Conservation (phyloP, 1,140 invertebrate genomes). For the Pseudomyrmex pallidus region DNA sequence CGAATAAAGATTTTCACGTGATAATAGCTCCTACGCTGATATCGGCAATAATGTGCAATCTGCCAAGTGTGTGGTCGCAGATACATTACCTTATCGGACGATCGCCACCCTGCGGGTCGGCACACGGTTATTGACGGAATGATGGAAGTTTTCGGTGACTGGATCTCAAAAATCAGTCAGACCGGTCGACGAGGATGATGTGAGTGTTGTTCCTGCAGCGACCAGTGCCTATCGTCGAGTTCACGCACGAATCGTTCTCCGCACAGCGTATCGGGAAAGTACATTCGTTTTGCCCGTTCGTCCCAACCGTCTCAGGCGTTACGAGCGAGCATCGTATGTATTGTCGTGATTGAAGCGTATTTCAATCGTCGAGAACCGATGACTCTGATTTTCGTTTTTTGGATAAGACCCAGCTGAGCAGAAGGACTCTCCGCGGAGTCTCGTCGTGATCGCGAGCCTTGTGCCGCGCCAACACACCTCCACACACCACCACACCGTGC, state of each 20-base stretch:
- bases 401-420: too few relatives aligned
- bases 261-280: slow-evolving; percentile 67
- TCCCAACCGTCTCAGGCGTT: slow-evolving; percentile 18
- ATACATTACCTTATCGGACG: slow-evolving; percentile 81
- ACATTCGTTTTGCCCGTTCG: slow-evolving; percentile 77
- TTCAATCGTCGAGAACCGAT: not conserved
- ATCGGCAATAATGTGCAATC: not conserved
- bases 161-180: slow-evolving; percentile 85
- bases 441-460: too few relatives aligned
- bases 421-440: too few relatives aligned
- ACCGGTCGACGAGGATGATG: slow-evolving; percentile 69
- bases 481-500: too few relatives aligned
- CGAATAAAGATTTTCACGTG: not conserved
- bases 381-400: too few relatives aligned
- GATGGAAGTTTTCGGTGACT: slow-evolving; percentile 85
- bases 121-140: slow-evolving; percentile 85
- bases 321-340: slow-evolving; percentile 52
- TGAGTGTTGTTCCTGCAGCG: slow-evolving; percentile 68
- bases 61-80: not conserved
- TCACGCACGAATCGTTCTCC: slow-evolving; percentile 70
- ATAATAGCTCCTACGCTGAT: not conserved
- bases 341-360: not conserved
- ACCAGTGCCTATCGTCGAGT: slow-evolving; percentile 76
- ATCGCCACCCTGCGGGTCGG: slow-evolving; percentile 85
- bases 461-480: too few relatives aligned